Evolutionary conservation across 2,888 invertebrate genomes (phyloP).

Genomic region (Drosophila anceps): DNA sequence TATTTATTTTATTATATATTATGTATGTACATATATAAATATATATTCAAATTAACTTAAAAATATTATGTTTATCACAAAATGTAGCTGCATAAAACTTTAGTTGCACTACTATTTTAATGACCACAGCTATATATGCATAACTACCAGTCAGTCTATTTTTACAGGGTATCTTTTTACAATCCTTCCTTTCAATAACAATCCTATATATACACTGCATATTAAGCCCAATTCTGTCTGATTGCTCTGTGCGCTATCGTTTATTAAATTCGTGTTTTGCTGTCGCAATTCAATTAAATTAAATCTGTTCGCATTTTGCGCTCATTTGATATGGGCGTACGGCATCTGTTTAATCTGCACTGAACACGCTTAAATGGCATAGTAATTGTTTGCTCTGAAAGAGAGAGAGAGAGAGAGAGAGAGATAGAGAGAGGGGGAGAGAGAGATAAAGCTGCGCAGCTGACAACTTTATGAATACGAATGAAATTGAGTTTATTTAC

Average conservation of each 20-base stretch:
- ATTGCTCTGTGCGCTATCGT: constrained; percentile 45
- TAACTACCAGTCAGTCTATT: background rate
- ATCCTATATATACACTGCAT: constrained; percentile 10
- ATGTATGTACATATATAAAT: no score
- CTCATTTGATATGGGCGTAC: constrained; percentile 24
- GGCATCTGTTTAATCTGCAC: constrained; percentile 55
- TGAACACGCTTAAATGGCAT: constrained; percentile 66
- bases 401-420: constrained; percentile 48
- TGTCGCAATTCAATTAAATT: constrained; percentile 71
- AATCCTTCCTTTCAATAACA: background rate
- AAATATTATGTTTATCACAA: no score
- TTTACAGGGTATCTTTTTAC: constrained; percentile 22
- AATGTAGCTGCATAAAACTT: no score
- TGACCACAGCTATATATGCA: background rate
- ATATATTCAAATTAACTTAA: no score
- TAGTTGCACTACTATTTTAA: no score
- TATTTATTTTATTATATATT: no score
- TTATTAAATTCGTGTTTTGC: constrained; percentile 52
- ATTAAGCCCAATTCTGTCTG: constrained; percentile 4
- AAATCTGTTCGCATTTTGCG: constrained; percentile 38
- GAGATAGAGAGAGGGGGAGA: background rate
- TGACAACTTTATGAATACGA: constrained; percentile 29
- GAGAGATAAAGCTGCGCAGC: constrained; percentile 66
- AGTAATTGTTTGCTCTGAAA: constrained; percentile 62
- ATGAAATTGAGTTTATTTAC: constrained; percentile 38